Conservation (phyloP, 2,113 vertebrate species). For the Uropsilus gracilis region DNA sequence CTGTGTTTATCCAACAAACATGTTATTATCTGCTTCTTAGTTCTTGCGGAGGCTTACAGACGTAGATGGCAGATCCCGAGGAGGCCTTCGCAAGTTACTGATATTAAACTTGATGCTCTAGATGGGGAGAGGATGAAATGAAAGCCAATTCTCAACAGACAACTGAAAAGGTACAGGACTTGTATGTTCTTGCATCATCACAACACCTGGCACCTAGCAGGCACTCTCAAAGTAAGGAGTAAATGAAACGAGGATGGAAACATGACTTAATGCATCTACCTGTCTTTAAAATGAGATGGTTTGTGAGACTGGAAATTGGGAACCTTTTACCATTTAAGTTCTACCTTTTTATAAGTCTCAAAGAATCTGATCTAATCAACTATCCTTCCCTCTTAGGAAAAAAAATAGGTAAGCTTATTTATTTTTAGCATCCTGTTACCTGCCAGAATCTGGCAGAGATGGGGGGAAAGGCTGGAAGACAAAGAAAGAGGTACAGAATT, state of each 20-base stretch:
- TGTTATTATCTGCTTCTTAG: constrained; percentile 7
- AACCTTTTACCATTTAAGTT: constrained; percentile 39
- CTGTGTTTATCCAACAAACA: constrained; percentile 57
- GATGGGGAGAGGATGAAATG: background rate
- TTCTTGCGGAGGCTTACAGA: background rate
- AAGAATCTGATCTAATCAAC: constrained; percentile 49
- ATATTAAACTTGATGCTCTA: background rate
- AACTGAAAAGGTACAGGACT: background rate
- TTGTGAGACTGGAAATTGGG: constrained; percentile 37
- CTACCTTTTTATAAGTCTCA: constrained; percentile 26
- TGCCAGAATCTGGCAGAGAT: background rate
- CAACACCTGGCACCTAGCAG: background rate
- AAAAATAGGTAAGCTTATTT: background rate
- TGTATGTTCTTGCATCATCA: background rate
- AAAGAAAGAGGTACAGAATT: constrained; percentile 20
- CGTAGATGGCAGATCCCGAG: background rate
- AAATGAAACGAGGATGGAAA: constrained; percentile 19
- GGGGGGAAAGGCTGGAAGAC: background rate
- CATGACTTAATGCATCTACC: constrained; percentile 30
- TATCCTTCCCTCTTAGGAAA: constrained; percentile 19
- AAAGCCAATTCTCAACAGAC: background rate
- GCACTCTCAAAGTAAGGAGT: constrained; percentile 2
- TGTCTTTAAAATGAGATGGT: constrained; percentile 28
- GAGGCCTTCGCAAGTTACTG: background rate
- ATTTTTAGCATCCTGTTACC: constrained; percentile 25